These are phyloP conservation scores for Rhogogaster chlorosoma DNA, from an alignment of 2,888 invertebrate species.

Conservation along the genomic window DNA sequence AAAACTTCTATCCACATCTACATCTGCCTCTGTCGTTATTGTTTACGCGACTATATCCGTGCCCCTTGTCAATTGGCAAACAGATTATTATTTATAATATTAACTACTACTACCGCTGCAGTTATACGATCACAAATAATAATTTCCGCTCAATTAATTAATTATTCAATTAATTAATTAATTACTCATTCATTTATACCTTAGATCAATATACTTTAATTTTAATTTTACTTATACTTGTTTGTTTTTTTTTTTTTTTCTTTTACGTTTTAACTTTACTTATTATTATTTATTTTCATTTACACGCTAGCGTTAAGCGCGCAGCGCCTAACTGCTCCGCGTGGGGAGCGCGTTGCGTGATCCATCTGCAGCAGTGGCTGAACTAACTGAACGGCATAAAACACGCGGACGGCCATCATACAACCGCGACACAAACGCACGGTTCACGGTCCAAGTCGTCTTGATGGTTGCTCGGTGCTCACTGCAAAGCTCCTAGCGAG, in stretches of 20 bases:
- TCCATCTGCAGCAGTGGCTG: constrained; percentile 45
- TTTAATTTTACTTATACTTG: background rate
- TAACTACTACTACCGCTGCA: background rate
- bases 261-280: background rate
- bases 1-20: constrained; percentile 5
- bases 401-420: constrained; percentile 72
- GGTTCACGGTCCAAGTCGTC: constrained; percentile 66
- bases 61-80: background rate
- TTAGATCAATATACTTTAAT: background rate
- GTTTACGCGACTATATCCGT: background rate
- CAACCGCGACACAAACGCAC: constrained; percentile 50
- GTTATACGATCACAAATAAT: background rate
- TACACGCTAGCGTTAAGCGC: constrained; percentile 45
- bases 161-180: background rate
- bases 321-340: constrained; percentile 45
- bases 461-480: constrained; percentile 73
- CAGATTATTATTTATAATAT: background rate
- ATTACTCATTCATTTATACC: background rate
- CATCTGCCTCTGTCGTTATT: constrained; percentile 19
- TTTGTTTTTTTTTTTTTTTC: background rate
- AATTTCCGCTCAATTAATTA: background rate
- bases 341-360: constrained; percentile 42
- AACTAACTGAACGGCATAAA: constrained; percentile 55
- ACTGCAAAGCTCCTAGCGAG: constrained; percentile 66
- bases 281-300: background rate